Conservation (phyloP, 2,888 invertebrate species). For the Ariolimax columbianus region DNA sequence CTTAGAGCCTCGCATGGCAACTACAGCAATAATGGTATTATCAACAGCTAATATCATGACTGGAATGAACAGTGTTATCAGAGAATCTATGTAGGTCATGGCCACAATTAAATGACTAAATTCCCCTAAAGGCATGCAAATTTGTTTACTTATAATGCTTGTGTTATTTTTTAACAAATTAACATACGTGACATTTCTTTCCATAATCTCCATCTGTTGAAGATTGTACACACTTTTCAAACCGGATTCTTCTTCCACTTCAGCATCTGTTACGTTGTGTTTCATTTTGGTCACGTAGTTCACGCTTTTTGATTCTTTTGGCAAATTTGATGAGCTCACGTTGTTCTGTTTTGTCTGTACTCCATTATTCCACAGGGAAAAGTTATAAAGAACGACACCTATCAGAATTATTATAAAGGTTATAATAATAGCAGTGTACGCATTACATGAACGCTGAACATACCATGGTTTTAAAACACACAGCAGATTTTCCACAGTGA, state of each 20-base stretch:
- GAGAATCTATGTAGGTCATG: constrained; percentile 30
- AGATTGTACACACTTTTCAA: background rate
- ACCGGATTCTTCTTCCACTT: background rate
- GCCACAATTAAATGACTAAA: constrained; percentile 3
- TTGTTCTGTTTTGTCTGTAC: background rate
- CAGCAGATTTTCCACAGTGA: constrained; percentile 77
- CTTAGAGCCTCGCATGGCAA: constrained; percentile 4
- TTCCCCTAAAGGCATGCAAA: constrained; percentile 23
- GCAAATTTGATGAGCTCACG: background rate
- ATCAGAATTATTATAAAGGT: constrained; percentile 1
- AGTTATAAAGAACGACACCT: constrained; percentile 25
- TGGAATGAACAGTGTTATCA: constrained; percentile 31
- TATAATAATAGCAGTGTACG: constrained; percentile 1
- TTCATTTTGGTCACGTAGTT: background rate
- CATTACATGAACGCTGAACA: constrained; percentile 62
- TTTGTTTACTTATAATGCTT: background rate
- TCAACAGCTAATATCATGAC: constrained; percentile 14
- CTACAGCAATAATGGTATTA: constrained; percentile 23
- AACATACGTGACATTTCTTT: background rate
- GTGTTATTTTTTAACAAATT: background rate
- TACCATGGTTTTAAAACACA: constrained; percentile 78
- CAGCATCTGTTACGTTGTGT: background rate
- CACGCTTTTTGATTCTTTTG: background rate
- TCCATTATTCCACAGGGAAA: constrained; percentile 41
- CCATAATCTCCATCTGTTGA: background rate